Base-by-base conservation (phyloP, 1,140 invertebrate genomes). In the Ganaspis sp. region DNA sequence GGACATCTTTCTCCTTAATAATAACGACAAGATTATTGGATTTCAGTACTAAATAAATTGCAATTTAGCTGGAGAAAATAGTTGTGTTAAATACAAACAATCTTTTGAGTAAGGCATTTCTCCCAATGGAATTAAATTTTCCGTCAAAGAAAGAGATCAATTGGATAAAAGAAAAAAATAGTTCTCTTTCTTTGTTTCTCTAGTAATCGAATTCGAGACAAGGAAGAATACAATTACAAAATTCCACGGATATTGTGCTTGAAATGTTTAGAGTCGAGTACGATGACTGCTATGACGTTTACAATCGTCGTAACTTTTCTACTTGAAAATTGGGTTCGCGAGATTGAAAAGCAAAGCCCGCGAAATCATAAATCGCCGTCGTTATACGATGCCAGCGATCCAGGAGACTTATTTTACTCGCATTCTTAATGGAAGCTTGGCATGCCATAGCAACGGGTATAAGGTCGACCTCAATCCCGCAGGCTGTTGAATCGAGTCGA, bases 351-450 rank as follows among this genome's bases (percentile, higher is more conserved):
- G 76, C 64, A 71, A 79, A 81, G 69, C 74, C 75, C 75, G 71
- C 74, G 81, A 72, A 81, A 83, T 79, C 76, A 79, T 80, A 83
- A 78, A 81, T 83, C 79, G 80, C 77, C 73, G 80, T 77, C 76
- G 74, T 82, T 81, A 77, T 78, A 79, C 80, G 73, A 80, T 81
- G 77, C 78, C 70, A 80, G 70, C 71, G 80, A 80, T 81, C 78
- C 75, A 70, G 77, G 72, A 73, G 77, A 84, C 82, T 84, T 84
- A 84, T 76, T 86, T 86, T 75, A 49, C 74, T 77, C 78, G 75
- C 80, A 85, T 85, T 84, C 83, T 82, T 84, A 84, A 85, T 83
- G 80, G 79, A 80, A 80, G 84, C 76, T 83, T 80, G 79, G 75
- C 82, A 83, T 83, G 78, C 78, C 74, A 83, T 74, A 70, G 72